Percentiles rank a stretch among this genome's conserved stretches.
Evolutionary conservation across 2,888 invertebrate genomes (phyloP).

Genomic region (Himalopsyche japonica): DNA sequence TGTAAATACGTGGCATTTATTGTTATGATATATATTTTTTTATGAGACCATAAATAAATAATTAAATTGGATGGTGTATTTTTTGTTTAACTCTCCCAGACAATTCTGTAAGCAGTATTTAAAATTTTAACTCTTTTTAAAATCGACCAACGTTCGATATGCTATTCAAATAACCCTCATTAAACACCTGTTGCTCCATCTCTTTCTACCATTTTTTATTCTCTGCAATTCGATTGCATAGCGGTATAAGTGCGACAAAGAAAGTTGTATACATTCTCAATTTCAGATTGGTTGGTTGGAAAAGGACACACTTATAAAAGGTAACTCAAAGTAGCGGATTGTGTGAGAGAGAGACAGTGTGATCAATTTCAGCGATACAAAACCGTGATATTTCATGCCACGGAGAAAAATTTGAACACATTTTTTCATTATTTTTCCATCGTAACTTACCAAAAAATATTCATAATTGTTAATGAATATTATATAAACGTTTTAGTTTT

Average conservation of each 20-base stretch:
- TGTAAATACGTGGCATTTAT: not conserved
- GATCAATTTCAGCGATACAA: not conserved
- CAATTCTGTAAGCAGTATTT: no score
- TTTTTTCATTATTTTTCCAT: no score
- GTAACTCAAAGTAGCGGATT: not conserved
- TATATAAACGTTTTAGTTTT: no score
- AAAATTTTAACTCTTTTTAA: no score
- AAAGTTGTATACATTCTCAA: not conserved
- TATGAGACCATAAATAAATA: not conserved
- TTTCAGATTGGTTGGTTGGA: not conserved
- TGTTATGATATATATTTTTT: not conserved
- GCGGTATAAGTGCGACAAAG: constrained; percentile 15
- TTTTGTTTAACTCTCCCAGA: no score
- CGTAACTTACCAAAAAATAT: no score
- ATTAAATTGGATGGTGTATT: no score
- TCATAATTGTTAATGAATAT: no score
- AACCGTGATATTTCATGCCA: not conserved
- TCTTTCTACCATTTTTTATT: not conserved
- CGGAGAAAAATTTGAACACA: no score
- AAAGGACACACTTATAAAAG: not conserved
- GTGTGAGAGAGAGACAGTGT: not conserved
- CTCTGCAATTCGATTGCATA: constrained; percentile 6
- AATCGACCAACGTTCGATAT: no score
- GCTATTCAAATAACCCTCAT: not conserved
- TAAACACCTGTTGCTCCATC: not conserved